These are phyloP conservation scores for Leptinotarsa lineolata DNA, from an alignment of 1,140 invertebrate species.

Conservation along the genomic window DNA sequence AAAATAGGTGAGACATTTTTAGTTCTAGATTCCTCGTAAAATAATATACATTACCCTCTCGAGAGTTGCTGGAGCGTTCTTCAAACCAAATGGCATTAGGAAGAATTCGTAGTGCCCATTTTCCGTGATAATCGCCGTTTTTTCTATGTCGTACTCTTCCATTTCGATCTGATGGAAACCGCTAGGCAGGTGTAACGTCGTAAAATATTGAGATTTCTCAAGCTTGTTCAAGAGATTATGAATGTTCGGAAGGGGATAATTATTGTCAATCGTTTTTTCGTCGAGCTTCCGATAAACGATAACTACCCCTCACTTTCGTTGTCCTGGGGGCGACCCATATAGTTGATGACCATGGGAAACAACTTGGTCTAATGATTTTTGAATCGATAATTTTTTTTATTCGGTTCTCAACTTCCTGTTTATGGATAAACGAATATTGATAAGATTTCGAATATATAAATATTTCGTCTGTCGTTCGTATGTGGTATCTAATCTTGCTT, in stretches of 20 bases:
- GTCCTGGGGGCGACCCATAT: background rate
- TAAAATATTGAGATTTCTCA: background rate
- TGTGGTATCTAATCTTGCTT: background rate
- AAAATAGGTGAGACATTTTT: too few species aligned
- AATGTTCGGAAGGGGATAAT: constrained; percentile 17
- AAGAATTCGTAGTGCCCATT: constrained; percentile 50
- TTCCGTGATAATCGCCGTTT: constrained; percentile 44
- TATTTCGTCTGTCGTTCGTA: too few species aligned
- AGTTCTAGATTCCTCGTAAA: constrained; percentile 45
- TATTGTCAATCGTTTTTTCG: constrained; percentile 11
- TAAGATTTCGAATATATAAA: background rate
- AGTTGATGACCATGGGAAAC: too few species aligned
- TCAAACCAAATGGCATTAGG: constrained; percentile 52
- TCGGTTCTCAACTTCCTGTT: background rate
- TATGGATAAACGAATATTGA: background rate
- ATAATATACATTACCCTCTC: constrained; percentile 54
- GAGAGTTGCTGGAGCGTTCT: constrained; percentile 53
- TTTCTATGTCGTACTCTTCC: constrained; percentile 17
- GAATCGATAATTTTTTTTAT: background rate
- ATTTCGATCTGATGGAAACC: constrained; percentile 52
- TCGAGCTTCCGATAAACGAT: background rate
- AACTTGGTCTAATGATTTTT: too few species aligned
- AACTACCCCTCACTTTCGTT: constrained; percentile 15
- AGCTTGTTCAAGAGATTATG: background rate
- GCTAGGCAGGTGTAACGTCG: constrained; percentile 56